Conservation (phyloP, 2,113 vertebrate species). For the Melospiza georgiana region DNA sequence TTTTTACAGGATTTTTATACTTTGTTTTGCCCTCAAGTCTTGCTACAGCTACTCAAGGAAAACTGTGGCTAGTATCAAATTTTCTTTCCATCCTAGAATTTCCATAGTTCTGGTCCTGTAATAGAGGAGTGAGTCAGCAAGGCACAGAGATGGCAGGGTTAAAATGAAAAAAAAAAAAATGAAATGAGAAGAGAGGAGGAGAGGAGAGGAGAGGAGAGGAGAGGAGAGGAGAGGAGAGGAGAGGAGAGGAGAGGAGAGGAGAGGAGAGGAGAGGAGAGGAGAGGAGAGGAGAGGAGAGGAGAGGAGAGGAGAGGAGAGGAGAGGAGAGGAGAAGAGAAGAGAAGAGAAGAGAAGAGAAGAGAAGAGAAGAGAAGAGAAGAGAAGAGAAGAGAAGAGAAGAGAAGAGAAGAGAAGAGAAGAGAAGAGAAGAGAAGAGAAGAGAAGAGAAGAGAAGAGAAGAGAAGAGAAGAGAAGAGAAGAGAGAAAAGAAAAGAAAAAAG, state of each 20-base stretch:
- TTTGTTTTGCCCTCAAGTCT: neutral
- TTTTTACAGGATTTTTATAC: neutral
- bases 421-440: too few species aligned
- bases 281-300: rapidly evolving
- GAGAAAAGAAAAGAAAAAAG: neutral
- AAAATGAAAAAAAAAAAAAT: neutral
- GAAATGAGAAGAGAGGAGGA: neutral
- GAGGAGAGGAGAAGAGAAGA: too few species aligned
- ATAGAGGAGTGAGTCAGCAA: neutral
- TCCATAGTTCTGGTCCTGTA: neutral
- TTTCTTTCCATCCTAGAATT: neutral
- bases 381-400: neutral
- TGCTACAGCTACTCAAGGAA: neutral
- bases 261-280: rapidly evolving
- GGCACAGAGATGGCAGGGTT: neutral
- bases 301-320: rapidly evolving
- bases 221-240: too few species aligned
- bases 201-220: too few species aligned
- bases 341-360: too few species aligned
- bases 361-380: rapidly evolving
- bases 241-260: rapidly evolving
- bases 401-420: too few species aligned
- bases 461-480: too few species aligned
- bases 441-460: too few species aligned
- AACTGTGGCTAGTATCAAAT: neutral